phyloP scores from a whole-genome alignment of 2,888 invertebrate genomes.

The Chelonus formosanus region DNA sequence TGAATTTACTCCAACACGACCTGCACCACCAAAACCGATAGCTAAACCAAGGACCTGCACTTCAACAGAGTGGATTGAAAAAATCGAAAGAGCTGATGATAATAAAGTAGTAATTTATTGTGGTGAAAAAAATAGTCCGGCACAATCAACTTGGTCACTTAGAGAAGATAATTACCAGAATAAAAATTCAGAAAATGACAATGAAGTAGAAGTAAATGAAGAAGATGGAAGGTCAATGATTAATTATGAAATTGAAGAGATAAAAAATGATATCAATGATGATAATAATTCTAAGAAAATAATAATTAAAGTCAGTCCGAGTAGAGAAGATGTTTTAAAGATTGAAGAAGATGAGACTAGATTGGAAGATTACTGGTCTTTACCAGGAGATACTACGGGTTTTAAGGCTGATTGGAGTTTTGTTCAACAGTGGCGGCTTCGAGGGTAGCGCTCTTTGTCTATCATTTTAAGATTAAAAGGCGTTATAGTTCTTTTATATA shows the following conservation, averaged over 20 bases:
- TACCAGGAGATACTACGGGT: slow-evolving; percentile 65
- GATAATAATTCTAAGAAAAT: slow-evolving; percentile 59
- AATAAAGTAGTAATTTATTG: slow-evolving; percentile 80
- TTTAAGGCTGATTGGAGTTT: slow-evolving; percentile 77
- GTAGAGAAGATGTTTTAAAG: slow-evolving; percentile 59
- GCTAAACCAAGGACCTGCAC: slow-evolving; percentile 26
- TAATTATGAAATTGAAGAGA: slow-evolving; percentile 16
- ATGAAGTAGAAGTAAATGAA: slow-evolving; percentile 4
- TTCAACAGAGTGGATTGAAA: slow-evolving; percentile 23
- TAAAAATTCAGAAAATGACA: slow-evolving; percentile 18
- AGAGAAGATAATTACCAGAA: slow-evolving; percentile 25
- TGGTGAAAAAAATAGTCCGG: slow-evolving; percentile 70
- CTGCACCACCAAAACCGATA: slow-evolving; percentile 64
- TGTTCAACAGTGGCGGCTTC: slow-evolving; percentile 76
- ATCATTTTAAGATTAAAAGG: neutral
- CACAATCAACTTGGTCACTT: slow-evolving; percentile 28
- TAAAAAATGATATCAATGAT: neutral
- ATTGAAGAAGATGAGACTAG: slow-evolving; percentile 62
- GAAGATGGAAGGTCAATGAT: neutral
- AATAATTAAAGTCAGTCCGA: slow-evolving; percentile 70
- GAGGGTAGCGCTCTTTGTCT: slow-evolving; percentile 67
- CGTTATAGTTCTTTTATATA: no score
- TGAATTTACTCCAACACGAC: slow-evolving; percentile 59
- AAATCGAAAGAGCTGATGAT: slow-evolving; percentile 58
- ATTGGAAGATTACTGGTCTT: slow-evolving; percentile 60